These are phyloP conservation scores for Epizoanthus fatuus DNA, from an alignment of 92 coral and sea anemone species.

Conservation along the genomic window DNA sequence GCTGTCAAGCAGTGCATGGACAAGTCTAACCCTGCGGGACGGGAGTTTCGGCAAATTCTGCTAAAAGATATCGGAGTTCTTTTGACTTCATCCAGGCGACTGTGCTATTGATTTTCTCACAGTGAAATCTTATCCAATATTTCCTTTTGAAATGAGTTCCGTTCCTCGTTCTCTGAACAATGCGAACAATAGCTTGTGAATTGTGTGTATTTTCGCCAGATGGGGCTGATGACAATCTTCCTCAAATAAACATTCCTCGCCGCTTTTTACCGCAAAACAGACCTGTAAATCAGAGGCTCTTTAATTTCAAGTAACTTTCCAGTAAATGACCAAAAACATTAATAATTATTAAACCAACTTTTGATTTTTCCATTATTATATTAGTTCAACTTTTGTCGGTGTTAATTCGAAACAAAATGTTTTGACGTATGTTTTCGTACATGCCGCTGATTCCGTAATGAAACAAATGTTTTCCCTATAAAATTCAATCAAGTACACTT, in stretches of 20 bases:
- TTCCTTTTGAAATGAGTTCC: slow-evolving; percentile 2
- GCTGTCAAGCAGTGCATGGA: background rate
- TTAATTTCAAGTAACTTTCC: background rate
- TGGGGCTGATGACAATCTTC: background rate
- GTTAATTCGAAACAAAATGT: background rate
- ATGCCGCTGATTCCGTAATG: background rate
- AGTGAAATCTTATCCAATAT: background rate
- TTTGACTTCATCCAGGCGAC: background rate
- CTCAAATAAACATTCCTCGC: background rate
- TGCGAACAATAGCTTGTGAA: slow-evolving; percentile 11
- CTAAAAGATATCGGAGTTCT: background rate
- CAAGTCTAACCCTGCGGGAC: background rate
- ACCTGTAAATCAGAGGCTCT: background rate
- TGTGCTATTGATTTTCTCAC: background rate
- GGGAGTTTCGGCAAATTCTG: background rate
- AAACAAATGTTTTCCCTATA: slow-evolving; percentile 1
- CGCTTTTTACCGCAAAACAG: slow-evolving; percentile 3
- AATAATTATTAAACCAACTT: background rate
- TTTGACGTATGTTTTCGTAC: slow-evolving; percentile 13
- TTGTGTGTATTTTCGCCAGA: slow-evolving; percentile 11
- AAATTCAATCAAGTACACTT: background rate
- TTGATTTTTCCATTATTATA: background rate
- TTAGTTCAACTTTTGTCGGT: background rate
- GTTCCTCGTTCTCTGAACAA: slow-evolving; percentile 12
- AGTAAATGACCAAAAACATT: background rate